Evolutionary conservation across 2,113 vertebrate species (phyloP).

Genomic region (Pogonocichla stellata): DNA sequence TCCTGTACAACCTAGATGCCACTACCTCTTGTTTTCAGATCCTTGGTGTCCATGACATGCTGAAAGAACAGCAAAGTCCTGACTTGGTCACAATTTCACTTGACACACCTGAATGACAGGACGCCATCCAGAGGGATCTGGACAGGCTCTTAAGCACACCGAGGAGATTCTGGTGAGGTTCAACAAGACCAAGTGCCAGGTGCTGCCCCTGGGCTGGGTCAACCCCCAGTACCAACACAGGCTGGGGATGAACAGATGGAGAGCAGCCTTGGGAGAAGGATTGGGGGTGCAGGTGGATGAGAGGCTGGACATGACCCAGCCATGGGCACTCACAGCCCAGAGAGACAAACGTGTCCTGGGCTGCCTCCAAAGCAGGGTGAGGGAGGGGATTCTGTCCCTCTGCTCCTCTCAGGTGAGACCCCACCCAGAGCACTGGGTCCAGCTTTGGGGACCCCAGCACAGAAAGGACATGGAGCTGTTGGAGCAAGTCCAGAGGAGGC

Average conservation of each 20-base stretch:
- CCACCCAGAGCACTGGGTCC: background rate
- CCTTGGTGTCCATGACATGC: too few species aligned
- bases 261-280: too few species aligned
- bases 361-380: background rate
- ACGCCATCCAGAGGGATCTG: background rate
- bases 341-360: background rate
- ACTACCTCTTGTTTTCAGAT: background rate
- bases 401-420: background rate
- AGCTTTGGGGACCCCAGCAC: background rate
- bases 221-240: accelerated
- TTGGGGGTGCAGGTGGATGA: too few species aligned
- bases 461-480: accelerated
- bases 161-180: background rate
- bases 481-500: background rate
- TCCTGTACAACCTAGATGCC: background rate
- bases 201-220: background rate
- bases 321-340: background rate
- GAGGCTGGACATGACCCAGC: background rate
- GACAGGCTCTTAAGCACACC: background rate
- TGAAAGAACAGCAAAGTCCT: background rate
- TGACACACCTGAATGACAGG: background rate
- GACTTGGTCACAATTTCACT: background rate
- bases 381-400: background rate
- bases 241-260: too few species aligned
- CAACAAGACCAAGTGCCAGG: background rate